phyloP scores from a whole-genome alignment of 2,113 vertebrate genomes.

The Oryzias curvinotus region DNA sequence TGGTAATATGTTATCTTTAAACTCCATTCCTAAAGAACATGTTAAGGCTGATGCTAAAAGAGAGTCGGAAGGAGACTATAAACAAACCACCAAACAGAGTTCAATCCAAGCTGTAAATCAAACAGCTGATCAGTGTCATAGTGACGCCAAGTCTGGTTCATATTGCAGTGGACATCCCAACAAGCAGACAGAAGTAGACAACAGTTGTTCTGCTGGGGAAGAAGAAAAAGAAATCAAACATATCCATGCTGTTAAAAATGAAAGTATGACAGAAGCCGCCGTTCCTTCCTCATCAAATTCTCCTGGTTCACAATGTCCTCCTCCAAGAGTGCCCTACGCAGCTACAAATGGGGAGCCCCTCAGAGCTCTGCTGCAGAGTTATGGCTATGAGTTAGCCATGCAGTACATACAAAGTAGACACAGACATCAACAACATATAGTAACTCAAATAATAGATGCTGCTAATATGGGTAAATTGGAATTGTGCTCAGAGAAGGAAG shows the following conservation, averaged over 20 bases:
- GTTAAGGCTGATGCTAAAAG: conserved; percentile 46
- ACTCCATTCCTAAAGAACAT: conserved; percentile 68
- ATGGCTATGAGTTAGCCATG: conserved; percentile 95
- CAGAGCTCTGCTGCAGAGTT: conserved; percentile 92
- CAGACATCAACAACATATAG: conserved; percentile 86
- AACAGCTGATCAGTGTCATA: conserved; percentile 49
- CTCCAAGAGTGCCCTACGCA: conserved; percentile 92
- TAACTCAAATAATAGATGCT: conserved; percentile 50
- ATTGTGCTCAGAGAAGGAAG: conserved; percentile 31
- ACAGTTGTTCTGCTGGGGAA: conserved; percentile 4
- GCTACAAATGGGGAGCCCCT: conserved; percentile 87
- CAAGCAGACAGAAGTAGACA: conserved; percentile 38
- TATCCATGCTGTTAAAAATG: conserved; percentile 49
- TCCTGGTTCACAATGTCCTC: conserved; percentile 79
- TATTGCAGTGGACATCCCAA: conserved; percentile 20
- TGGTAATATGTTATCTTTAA: conserved; percentile 72
- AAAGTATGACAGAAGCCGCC: conserved; percentile 77
- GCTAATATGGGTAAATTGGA: conserved; percentile 68
- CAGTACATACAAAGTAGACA: conserved; percentile 97
- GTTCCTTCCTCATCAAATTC: conserved; percentile 47
- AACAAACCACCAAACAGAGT: conserved; percentile 40
- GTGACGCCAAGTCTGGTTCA: conserved; percentile 36
- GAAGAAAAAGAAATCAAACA: conserved; percentile 45
- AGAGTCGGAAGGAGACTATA: conserved; percentile 40
- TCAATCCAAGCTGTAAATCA: conserved; percentile 30